phyloP scores from a whole-genome alignment of 2,888 invertebrate genomes.

The Sthenelais limicola region DNA sequence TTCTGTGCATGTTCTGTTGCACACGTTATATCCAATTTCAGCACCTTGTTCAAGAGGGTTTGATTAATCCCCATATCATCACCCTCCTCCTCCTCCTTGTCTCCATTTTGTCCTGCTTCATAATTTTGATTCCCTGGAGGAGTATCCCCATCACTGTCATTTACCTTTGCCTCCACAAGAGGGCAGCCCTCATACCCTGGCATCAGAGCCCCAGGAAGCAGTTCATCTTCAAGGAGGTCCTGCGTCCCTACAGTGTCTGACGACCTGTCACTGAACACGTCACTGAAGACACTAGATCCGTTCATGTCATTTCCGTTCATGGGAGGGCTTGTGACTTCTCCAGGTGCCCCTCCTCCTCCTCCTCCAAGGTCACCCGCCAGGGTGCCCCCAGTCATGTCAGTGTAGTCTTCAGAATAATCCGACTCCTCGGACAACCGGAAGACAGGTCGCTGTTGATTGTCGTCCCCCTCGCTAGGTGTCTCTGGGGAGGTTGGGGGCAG shows the following conservation, averaged over 20 bases:
- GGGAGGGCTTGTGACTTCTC: neutral
- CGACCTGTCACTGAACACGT: slow-evolving; percentile 18
- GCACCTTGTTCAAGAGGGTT: too few relatives aligned
- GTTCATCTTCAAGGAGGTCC: neutral
- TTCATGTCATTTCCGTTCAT: neutral
- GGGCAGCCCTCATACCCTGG: too few relatives aligned
- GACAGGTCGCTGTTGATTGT: neutral
- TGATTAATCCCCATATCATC: too few relatives aligned
- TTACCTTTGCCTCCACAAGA: too few relatives aligned
- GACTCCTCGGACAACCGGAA: slow-evolving; percentile 24
- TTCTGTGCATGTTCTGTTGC: too few relatives aligned
- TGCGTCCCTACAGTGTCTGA: neutral
- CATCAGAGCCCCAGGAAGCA: neutral
- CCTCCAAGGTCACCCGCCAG: neutral
- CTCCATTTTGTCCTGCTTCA: too few relatives aligned
- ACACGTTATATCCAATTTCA: too few relatives aligned
- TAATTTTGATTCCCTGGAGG: too few relatives aligned
- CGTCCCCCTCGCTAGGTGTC: too few relatives aligned
- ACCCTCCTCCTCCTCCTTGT: neutral
- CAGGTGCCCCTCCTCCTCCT: neutral
- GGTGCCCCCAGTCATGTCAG: slow-evolving; percentile 25
- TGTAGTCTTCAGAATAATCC: slow-evolving; percentile 41
- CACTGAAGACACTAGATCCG: slow-evolving; percentile 34
- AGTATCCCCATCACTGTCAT: too few relatives aligned
- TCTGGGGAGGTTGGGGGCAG: neutral